Percentiles rank a stretch among this genome's conserved stretches.
These are phyloP conservation scores for Sphenodon punctatus DNA, from an alignment of 2,797 vertebrate species.

Conservation along the genomic window DNA sequence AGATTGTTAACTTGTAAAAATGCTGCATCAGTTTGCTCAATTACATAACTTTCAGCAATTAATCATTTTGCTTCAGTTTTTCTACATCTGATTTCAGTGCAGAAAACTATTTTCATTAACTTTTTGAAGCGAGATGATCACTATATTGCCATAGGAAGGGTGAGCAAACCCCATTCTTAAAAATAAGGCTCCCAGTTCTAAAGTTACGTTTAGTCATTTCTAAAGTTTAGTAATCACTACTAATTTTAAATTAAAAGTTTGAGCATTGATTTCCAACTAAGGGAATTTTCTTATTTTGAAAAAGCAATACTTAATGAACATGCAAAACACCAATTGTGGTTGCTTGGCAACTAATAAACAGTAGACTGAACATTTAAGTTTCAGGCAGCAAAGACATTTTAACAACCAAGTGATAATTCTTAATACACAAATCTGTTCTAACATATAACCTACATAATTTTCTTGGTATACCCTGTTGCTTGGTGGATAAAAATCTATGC, in stretches of 20 bases:
- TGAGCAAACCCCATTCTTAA: neutral
- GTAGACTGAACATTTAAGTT: no score
- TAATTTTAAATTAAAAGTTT: neutral
- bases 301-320: neutral
- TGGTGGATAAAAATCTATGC: no score
- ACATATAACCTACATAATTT: neutral
- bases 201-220: neutral
- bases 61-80: neutral
- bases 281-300: neutral
- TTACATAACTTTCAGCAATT: no score
- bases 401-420: neutral
- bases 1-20: no score
- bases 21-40: no score
- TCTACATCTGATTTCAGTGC: neutral
- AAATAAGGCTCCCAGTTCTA: neutral
- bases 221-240: neutral
- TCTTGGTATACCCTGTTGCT: neutral
- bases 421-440: neutral
- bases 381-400: neutral
- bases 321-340: neutral
- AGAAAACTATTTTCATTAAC: neutral
- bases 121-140: neutral
- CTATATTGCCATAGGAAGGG: neutral
- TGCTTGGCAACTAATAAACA: slow-evolving; percentile 10
- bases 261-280: neutral